A percentile compares a stretch with the other conserved stretches of the same genome.
phyloP scores from a whole-genome alignment of 2,888 invertebrate genomes.

The Spodoptera exigua region DNA sequence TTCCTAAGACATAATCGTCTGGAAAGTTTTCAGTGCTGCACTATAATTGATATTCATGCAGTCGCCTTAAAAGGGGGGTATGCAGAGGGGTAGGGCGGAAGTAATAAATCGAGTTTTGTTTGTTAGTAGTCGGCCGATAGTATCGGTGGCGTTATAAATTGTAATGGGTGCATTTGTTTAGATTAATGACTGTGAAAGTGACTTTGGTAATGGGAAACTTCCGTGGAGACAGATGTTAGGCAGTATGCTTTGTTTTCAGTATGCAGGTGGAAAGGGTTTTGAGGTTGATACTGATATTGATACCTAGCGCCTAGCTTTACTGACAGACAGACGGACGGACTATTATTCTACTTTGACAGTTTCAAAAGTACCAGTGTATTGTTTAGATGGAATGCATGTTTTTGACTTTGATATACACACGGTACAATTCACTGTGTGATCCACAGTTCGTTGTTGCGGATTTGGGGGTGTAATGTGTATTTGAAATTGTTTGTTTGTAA shows the following conservation, averaged over 20 bases:
- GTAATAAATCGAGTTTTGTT: constrained; percentile 58
- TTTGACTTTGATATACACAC: too few species aligned
- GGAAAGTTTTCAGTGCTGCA: constrained; percentile 57
- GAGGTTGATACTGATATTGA: too few species aligned
- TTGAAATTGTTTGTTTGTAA: too few species aligned
- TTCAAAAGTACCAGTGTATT: too few species aligned
- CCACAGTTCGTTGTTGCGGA: too few species aligned
- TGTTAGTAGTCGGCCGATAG: constrained; percentile 49
- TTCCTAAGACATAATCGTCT: constrained; percentile 55
- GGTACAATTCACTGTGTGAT: too few species aligned
- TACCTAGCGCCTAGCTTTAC: too few species aligned
- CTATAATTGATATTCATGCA: constrained; percentile 62
- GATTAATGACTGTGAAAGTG: constrained; percentile 42
- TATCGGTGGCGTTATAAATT: constrained; percentile 47
- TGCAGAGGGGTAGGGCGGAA: constrained; percentile 41
- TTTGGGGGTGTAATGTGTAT: too few species aligned
- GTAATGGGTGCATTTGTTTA: constrained; percentile 38
- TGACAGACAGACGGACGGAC: too few species aligned
- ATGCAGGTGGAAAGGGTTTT: background rate
- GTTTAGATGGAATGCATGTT: too few species aligned
- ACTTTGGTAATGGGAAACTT: constrained; percentile 17
- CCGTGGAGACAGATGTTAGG: constrained; percentile 26
- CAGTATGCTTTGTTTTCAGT: constrained; percentile 1
- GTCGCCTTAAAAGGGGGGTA: constrained; percentile 20
- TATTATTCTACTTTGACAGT: too few species aligned